Evolutionary conservation across 2,113 vertebrate genomes (phyloP).

Genomic region (Eupsittula cactorum): DNA sequence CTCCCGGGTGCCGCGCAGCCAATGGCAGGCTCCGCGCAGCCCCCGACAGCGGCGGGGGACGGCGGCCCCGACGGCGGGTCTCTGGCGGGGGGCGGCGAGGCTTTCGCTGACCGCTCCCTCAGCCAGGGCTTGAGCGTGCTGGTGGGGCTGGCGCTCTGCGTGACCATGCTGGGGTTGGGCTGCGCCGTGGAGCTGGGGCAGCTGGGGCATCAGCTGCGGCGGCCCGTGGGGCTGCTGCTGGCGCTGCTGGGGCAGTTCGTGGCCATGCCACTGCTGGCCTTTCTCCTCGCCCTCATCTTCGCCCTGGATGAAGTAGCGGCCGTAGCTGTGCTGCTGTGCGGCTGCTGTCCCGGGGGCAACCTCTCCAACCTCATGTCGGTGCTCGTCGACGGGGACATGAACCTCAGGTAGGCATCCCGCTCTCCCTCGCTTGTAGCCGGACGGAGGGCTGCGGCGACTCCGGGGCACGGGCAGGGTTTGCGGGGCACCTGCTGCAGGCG

Average conservation of each 20-base stretch:
- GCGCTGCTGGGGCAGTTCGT: constrained; percentile 93
- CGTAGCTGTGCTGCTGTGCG: constrained; percentile 92
- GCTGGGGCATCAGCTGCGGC: constrained; percentile 87
- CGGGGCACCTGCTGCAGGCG: neutral
- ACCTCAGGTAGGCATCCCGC: constrained; percentile 85
- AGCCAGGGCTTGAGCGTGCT: constrained; percentile 90
- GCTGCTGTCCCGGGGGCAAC: constrained; percentile 95
- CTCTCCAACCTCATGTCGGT: constrained; percentile 95
- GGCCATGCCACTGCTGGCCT: constrained; percentile 92
- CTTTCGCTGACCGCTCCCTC: constrained; percentile 81
- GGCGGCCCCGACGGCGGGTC: neutral
- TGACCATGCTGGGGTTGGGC: constrained; percentile 94
- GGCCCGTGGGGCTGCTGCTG: constrained; percentile 83
- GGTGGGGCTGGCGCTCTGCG: constrained; percentile 89
- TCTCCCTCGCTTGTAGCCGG: neutral
- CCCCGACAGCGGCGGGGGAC: neutral
- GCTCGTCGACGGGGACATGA: constrained; percentile 95
- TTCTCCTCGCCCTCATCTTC: constrained; percentile 88
- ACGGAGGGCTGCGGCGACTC: neutral
- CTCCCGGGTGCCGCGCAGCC: neutral
- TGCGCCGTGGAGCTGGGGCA: constrained; percentile 91
- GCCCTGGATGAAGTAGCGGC: constrained; percentile 91
- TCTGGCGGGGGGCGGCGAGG: neutral
- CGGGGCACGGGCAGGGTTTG: neutral
- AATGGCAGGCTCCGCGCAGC: neutral